phyloP scores from a whole-genome alignment of 2,888 invertebrate species.

The Drosophila anomelani region DNA sequence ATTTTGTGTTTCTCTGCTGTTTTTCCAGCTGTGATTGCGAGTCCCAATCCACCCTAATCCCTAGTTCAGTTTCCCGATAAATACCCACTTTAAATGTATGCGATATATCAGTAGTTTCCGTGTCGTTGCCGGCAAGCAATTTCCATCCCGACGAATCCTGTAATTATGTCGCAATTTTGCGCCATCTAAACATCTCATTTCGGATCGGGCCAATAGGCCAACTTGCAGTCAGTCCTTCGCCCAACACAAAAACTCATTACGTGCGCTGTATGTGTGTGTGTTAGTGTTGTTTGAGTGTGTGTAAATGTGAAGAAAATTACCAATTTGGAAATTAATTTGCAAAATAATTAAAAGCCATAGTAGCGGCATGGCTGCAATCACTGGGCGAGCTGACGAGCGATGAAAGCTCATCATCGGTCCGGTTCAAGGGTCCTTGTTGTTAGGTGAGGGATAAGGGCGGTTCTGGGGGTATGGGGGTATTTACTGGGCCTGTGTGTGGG shows the following conservation, averaged over 20 bases:
- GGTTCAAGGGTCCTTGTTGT: constrained; percentile 32
- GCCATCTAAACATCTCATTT: constrained; percentile 41
- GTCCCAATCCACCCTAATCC: not conserved
- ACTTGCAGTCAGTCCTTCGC: constrained; percentile 42
- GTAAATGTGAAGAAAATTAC: constrained; percentile 74
- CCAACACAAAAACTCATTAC: constrained; percentile 68
- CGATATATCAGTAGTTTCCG: constrained; percentile 9
- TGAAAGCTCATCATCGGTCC: constrained; percentile 54
- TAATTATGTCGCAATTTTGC: constrained; percentile 53
- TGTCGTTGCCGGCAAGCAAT: constrained; percentile 9
- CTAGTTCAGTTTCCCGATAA: not conserved
- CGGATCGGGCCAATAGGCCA: constrained; percentile 51
- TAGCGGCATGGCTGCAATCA: constrained; percentile 35
- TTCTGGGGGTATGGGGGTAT: not conserved
- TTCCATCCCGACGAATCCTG: constrained; percentile 21
- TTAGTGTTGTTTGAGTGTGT: constrained; percentile 16
- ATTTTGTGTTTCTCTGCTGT: not conserved
- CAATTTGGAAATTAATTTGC: constrained; percentile 81
- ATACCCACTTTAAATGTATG: constrained; percentile 21
- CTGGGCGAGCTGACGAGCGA: constrained; percentile 36
- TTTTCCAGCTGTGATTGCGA: not conserved
- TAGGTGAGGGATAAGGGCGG: constrained; percentile 1
- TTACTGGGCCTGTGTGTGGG: not conserved
- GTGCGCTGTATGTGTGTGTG: constrained; percentile 15
- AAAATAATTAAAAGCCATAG: constrained; percentile 76